Percentiles rank a stretch among this genome's conserved stretches.
These are phyloP conservation scores for Teleogryllus oceanicus DNA, from an alignment of 2,888 invertebrate genomes.

Conservation along the genomic window DNA sequence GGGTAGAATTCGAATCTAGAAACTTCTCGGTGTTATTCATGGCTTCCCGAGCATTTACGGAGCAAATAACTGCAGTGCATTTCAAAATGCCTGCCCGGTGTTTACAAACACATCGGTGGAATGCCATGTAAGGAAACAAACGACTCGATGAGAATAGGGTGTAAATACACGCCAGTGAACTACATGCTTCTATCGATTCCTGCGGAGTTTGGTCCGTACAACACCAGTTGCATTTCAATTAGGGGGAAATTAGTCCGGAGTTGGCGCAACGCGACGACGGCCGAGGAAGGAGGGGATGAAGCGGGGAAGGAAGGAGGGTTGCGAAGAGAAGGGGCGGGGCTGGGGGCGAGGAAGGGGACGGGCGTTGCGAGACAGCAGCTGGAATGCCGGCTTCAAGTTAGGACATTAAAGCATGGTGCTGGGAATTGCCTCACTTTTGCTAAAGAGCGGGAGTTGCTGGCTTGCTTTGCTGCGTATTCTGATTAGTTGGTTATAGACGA, in stretches of 20 bases:
- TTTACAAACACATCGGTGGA: too few relatives aligned
- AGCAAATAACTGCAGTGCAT: too few relatives aligned
- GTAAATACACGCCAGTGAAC: background rate
- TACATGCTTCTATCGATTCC: constrained; percentile 3
- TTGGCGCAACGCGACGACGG: background rate
- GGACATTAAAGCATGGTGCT: background rate
- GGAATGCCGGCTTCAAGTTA: constrained; percentile 18
- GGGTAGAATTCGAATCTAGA: too few relatives aligned
- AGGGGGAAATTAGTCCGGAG: constrained; percentile 18
- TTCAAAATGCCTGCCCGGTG: too few relatives aligned
- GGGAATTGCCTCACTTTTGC: constrained; percentile 18
- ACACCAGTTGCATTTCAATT: constrained; percentile 18
- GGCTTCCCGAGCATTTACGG: too few relatives aligned
- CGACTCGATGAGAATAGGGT: background rate
- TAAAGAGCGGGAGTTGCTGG: background rate
- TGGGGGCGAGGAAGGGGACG: background rate
- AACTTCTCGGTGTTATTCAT: too few relatives aligned
- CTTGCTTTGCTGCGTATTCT: background rate
- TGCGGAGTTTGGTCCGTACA: constrained; percentile 11
- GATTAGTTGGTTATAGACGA: constrained; percentile 9
- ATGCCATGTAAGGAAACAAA: background rate
- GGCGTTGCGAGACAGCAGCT: background rate
- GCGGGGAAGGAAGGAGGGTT: background rate
- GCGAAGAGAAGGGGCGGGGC: background rate
- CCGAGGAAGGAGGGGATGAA: background rate